Evolutionary conservation across 1,140 invertebrate genomes (phyloP).

Genomic region (Listronotus oregonensis): DNA sequence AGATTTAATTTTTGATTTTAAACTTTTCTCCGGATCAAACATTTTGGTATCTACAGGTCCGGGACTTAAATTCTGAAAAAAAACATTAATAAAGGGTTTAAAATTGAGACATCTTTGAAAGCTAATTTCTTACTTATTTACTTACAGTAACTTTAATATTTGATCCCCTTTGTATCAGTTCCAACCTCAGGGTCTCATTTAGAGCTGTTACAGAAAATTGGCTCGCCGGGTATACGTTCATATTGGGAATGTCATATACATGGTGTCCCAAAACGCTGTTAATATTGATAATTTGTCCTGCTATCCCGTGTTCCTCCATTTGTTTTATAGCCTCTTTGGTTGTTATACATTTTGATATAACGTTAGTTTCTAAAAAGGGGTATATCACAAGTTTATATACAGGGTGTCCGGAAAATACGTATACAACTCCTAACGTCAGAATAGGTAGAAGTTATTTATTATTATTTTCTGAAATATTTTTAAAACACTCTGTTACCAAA

Average conservation of each 20-base stretch:
- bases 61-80: conserved; percentile 63
- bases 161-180: conserved; percentile 57
- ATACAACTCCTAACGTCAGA: no score
- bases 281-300: conserved; percentile 46
- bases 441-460: no score
- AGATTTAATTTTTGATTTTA: conserved; percentile 40
- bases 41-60: conserved; percentile 63
- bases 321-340: conserved; percentile 61
- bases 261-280: conserved; percentile 53
- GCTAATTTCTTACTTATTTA: background rate
- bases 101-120: no score
- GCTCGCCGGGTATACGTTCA: conserved; percentile 64
- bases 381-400: background rate
- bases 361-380: conserved; percentile 38
- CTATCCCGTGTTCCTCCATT: conserved; percentile 40
- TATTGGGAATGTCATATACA: conserved; percentile 45
- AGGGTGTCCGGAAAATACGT: no score
- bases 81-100: background rate
- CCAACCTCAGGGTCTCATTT: conserved; percentile 63
- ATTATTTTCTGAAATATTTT: no score
- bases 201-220: conserved; percentile 66
- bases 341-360: conserved; percentile 61
- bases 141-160: conserved; percentile 61
- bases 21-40: conserved; percentile 55
- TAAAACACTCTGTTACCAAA: conserved; percentile 19